Percentiles rank a stretch among this genome's conserved stretches.
phyloP scores from a whole-genome alignment of 2,888 invertebrate species.

The Microctonus hyperodae region DNA sequence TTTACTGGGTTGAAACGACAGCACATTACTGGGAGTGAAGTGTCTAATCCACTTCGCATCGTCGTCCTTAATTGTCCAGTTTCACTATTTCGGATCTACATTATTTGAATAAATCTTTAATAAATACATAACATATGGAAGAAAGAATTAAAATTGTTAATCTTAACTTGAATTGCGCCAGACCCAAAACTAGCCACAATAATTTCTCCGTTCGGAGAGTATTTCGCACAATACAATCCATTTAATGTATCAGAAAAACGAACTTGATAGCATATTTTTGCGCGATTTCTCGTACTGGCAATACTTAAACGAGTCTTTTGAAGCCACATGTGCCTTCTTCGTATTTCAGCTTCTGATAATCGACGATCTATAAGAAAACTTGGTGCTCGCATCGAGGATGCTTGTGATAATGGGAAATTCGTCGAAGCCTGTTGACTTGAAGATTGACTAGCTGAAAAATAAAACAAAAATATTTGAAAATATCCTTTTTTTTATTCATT shows the following conservation, averaged over 20 bases:
- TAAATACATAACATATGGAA: neutral
- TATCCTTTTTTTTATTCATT: neutral
- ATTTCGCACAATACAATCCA: constrained; percentile 61
- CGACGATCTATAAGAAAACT: constrained; percentile 42
- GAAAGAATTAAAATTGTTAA: no score
- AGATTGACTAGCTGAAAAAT: neutral
- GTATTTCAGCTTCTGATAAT: constrained; percentile 42
- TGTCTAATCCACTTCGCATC: constrained; percentile 46
- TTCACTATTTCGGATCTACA: constrained; percentile 51
- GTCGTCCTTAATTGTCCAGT: constrained; percentile 47
- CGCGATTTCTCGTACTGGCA: constrained; percentile 38
- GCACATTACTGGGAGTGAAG: constrained; percentile 53
- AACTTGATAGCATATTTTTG: constrained; percentile 46
- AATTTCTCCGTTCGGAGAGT: constrained; percentile 62
- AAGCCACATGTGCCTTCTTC: constrained; percentile 43
- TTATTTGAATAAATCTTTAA: neutral
- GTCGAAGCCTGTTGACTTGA: neutral
- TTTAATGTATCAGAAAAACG: constrained; percentile 52
- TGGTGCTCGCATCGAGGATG: constrained; percentile 19
- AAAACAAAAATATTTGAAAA: neutral
- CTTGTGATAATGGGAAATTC: constrained; percentile 12
- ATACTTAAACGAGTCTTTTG: constrained; percentile 39
- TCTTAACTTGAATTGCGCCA: constrained; percentile 66
- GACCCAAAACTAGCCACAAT: constrained; percentile 65
- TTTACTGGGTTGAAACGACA: constrained; percentile 51